Evolutionary conservation across 1,140 invertebrate species (phyloP), one percentile per base, ranked within the genome.

Genomic region (Reticulitermes speratus): DNA sequence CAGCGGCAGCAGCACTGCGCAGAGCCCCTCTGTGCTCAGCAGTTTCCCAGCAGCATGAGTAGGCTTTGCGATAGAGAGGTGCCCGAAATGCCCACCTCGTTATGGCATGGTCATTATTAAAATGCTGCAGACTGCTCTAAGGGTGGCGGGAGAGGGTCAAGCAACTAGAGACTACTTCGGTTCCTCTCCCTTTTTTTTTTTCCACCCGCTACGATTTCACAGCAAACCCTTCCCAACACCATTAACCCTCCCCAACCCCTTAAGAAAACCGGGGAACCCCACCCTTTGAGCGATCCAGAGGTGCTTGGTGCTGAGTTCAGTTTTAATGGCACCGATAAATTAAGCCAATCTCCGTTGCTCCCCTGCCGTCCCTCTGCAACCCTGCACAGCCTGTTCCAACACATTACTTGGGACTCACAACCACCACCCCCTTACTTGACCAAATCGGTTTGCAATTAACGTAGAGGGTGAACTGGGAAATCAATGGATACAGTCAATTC

Each of bases 391-490:
- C 55, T 23, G 75, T 83, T 82, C 81, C 75, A 83, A 84, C 69
- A 82, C 87, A 85, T 86, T 86, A 86, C 81, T 86, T 83, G 81
- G 32, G 75, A 75, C 82, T 44, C 52, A 25, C 85, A 69, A 83
- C 55, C 81, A 32, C 69, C 45, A 84, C 85, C 30, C 30, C 86
- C 86, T 30, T 86, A 86, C 87, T 86, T 87, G 87, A 87, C 87
- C 87, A 86, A 84, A 87, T 87, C 87, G 87, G 87, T 87, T 87
- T 86, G 86, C 86, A 87, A 87, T 87, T 87, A 87, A 87, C 86
- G 84, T 82, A 84, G 69, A 38, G 83, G 82, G 83, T 48, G 38
- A 55, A 48, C 23, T 44, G n/a, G 85, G 83, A 85, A 86, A 87
- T 87, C 86, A 87, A 87, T 87, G 85, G 86, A 86, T 86, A 86